phyloP scores from a whole-genome alignment of 2,797 vertebrate genomes.

The Muraenolepis orangiensis region DNA sequence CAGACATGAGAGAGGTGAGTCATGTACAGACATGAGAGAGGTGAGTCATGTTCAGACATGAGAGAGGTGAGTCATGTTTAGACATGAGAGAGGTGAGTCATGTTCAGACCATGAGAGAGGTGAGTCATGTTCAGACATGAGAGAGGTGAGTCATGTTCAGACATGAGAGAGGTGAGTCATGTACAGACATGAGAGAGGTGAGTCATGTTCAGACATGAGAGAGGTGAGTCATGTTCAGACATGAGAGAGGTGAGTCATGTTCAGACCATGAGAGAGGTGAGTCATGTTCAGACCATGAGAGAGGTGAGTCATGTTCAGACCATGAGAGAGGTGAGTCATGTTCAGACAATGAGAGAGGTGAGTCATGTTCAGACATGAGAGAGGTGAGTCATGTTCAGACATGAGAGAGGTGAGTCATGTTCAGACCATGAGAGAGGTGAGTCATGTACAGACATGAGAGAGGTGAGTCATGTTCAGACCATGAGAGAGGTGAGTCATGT shows the following conservation, averaged over 20 bases:
- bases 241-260: slow-evolving; percentile 50
- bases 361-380: no score
- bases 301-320: slow-evolving; percentile 50
- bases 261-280: slow-evolving; percentile 47
- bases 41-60: slow-evolving; percentile 45
- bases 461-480: not conserved
- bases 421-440: not conserved
- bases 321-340: slow-evolving; percentile 48
- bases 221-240: slow-evolving; percentile 48
- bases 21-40: slow-evolving; percentile 46
- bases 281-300: slow-evolving; percentile 47
- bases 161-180: slow-evolving; percentile 48
- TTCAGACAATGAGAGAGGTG: not conserved
- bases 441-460: not conserved
- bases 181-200: slow-evolving; percentile 44
- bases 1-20: slow-evolving; percentile 48
- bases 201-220: slow-evolving; percentile 50
- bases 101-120: slow-evolving; percentile 45
- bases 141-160: slow-evolving; percentile 53
- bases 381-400: no score
- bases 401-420: not conserved
- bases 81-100: slow-evolving; percentile 48
- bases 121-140: slow-evolving; percentile 46
- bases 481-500: not conserved
- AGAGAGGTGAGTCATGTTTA: slow-evolving; percentile 53